These are phyloP conservation scores for Drosophila meridiana DNA, from an alignment of 2,888 invertebrate genomes.

Conservation along the genomic window DNA sequence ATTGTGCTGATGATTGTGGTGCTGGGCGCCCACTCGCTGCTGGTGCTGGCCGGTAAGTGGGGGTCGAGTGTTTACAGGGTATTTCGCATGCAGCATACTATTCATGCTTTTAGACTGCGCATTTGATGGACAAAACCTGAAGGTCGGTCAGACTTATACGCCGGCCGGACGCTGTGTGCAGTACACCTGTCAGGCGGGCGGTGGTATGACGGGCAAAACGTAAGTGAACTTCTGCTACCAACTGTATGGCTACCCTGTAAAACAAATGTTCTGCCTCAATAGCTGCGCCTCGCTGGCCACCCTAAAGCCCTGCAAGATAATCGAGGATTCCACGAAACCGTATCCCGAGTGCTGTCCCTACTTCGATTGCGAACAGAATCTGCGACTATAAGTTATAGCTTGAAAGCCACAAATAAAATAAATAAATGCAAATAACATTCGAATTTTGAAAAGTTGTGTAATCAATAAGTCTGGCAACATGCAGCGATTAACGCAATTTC, in stretches of 20 bases:
- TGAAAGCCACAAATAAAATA: not conserved
- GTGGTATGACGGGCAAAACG: not conserved
- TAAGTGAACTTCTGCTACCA: slow-evolving; percentile 36
- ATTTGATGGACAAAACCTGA: slow-evolving; percentile 25
- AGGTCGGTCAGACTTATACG: slow-evolving; percentile 34
- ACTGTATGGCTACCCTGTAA: slow-evolving; percentile 1
- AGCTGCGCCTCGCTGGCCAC: slow-evolving; percentile 52
- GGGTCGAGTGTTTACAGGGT: too few relatives aligned
- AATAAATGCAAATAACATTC: not conserved
- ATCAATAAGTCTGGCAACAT: not conserved
- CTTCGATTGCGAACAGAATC: slow-evolving; percentile 7
- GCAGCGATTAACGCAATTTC: not conserved
- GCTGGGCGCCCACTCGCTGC: slow-evolving; percentile 44
- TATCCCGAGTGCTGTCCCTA: slow-evolving; percentile 58
- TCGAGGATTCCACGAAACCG: slow-evolving; percentile 54
- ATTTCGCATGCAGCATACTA: not conserved
- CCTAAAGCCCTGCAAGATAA: slow-evolving; percentile 56
- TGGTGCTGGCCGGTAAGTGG: slow-evolving; percentile 49
- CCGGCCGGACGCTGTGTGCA: not conserved
- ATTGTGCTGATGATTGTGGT: slow-evolving; percentile 58
- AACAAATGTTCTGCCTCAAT: not conserved
- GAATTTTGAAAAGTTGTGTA: not conserved
- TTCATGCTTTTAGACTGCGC: slow-evolving; percentile 30
- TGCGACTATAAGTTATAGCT: not conserved
- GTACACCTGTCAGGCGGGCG: not conserved